These are phyloP conservation scores for Rotaria magnacalcarata DNA, from an alignment of 2,888 invertebrate species.

Conservation along the genomic window DNA sequence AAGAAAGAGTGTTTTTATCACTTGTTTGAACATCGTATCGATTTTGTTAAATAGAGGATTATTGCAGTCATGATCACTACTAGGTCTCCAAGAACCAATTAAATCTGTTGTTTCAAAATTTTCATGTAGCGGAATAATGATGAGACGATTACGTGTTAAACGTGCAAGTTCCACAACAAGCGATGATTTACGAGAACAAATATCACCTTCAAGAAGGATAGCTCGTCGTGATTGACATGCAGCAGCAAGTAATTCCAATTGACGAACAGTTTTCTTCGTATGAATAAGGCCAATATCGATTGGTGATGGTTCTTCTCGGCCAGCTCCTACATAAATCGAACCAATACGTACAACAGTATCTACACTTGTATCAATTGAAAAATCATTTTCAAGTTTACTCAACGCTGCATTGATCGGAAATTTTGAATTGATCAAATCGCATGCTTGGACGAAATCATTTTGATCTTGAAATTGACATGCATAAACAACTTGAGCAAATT, in stretches of 20 bases:
- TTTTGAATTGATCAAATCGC: background rate
- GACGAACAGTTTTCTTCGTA: background rate
- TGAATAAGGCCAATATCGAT: background rate
- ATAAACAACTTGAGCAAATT: constrained; percentile 5
- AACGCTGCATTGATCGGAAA: background rate
- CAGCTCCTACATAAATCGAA: background rate
- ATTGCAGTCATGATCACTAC: too few species aligned
- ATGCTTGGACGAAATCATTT: background rate
- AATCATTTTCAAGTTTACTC: background rate
- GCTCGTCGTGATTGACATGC: constrained; percentile 13
- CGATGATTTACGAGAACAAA: background rate
- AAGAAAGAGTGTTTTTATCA: background rate
- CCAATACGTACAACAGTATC: background rate
- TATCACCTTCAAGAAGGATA: constrained; percentile 7
- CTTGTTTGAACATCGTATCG: background rate
- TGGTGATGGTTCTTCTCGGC: background rate
- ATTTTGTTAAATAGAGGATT: background rate
- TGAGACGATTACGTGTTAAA: background rate
- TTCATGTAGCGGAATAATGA: background rate
- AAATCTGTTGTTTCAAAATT: constrained; percentile 20
- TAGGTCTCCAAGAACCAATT: background rate
- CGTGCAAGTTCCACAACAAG: background rate
- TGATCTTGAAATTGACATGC: constrained; percentile 20
- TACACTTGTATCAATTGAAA: background rate
- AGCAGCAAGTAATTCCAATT: constrained; percentile 2